A percentile compares a stretch with the other conserved stretches of the same genome.
phyloP scores from a whole-genome alignment of 2,113 vertebrate genomes.

The Dryoscopus gambensis region DNA sequence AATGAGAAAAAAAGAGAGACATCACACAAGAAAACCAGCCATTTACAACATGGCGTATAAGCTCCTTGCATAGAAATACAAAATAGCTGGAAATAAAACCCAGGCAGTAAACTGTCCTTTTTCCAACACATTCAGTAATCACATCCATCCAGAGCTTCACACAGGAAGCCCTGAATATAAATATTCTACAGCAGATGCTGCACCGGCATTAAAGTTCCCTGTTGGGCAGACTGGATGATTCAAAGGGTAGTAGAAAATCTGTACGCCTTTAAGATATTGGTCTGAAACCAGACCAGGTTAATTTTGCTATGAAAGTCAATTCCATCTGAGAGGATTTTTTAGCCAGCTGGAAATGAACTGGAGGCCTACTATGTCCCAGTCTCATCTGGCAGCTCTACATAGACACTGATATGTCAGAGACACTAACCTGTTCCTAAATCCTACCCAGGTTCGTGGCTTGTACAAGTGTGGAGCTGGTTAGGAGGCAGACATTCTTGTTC shows the following conservation, averaged over 20 bases:
- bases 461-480: background rate
- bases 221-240: constrained; percentile 36
- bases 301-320: constrained; percentile 2
- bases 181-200: constrained; percentile 49
- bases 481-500: background rate
- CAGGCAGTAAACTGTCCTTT: constrained; percentile 51
- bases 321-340: constrained; percentile 25
- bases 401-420: background rate
- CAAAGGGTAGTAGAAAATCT: constrained; percentile 39
- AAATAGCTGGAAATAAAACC: constrained; percentile 64
- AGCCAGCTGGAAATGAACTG: constrained; percentile 37
- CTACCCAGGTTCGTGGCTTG: background rate
- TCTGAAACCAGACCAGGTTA: constrained; percentile 44
- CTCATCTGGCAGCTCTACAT: constrained; percentile 26
- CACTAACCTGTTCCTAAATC: background rate
- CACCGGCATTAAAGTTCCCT: constrained; percentile 27
- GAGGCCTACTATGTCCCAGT: background rate
- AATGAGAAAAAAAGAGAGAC: constrained; percentile 48
- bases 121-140: constrained; percentile 26
- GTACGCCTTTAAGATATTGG: constrained; percentile 26
- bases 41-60: constrained; percentile 61
- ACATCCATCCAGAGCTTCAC: constrained; percentile 40
- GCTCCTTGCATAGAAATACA: constrained; percentile 54
- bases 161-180: constrained; percentile 41
- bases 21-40: constrained; percentile 62